Evolutionary conservation across 1,140 invertebrate genomes (phyloP).

Genomic region (Solenopsis fugax): DNA sequence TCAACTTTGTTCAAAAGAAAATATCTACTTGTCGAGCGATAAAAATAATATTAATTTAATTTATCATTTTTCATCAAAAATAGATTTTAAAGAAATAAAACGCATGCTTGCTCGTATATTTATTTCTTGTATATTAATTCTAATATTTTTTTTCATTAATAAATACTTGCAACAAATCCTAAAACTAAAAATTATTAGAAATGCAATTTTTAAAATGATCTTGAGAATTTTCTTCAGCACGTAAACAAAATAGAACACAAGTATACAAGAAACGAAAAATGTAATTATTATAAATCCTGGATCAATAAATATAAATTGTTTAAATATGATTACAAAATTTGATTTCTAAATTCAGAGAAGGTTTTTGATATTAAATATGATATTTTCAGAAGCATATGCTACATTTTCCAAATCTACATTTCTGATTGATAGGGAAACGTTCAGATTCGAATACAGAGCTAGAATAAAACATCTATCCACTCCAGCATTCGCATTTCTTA

Average conservation of each 20-base stretch:
- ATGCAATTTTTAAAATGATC: not conserved
- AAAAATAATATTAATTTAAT: constrained; percentile 6
- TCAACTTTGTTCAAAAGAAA: not conserved
- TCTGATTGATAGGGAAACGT: not conserved
- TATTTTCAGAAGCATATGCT: not conserved
- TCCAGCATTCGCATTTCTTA: not conserved
- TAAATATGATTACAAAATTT: constrained; percentile 6
- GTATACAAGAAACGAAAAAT: not conserved
- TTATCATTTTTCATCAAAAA: constrained; percentile 10
- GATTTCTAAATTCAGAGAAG: not conserved
- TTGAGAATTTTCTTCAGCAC: no score
- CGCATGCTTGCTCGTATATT: not conserved
- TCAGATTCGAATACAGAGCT: not conserved
- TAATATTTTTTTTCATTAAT: not conserved
- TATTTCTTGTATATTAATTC: not conserved
- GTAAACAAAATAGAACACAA: not conserved
- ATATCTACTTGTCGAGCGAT: not conserved
- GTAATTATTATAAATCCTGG: not conserved
- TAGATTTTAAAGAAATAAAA: not conserved
- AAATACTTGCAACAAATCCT: not conserved
- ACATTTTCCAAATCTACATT: not conserved
- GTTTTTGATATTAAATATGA: not conserved
- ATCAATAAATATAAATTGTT: not conserved
- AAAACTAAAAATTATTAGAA: not conserved
- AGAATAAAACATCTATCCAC: not conserved